Evolutionary conservation across 1,140 invertebrate species (phyloP), one percentile per base, ranked within the genome.

Genomic region (Drosophila mojavensis): DNA sequence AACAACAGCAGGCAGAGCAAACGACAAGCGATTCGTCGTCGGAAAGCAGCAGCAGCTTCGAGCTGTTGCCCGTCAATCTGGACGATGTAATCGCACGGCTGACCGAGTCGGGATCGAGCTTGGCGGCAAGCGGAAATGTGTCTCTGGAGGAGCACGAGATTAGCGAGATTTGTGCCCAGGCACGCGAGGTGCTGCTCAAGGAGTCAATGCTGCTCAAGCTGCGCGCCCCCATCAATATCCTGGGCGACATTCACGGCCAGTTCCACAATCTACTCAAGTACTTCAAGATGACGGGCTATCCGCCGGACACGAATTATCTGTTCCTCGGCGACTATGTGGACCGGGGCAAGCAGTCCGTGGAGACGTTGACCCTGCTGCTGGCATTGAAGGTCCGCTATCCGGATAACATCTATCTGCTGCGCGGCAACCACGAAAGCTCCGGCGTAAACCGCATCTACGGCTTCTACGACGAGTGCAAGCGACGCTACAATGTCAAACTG

Each of bases 251-350:
- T 81, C 99, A 99, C 92, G 99, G 99, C 64, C 97, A 99, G 93
- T 99, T 99, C 93, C 97, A 97, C 91, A 98, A 99, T 93, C 93
- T 99, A 28, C 93, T 99, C 67, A 95, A 98, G 90, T 94, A 99
- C 77, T 99, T 99, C 93, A 98, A 99, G 91, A 99, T 99, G 92
- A 98, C 98, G 63, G 98, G 98, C 10, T 99, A 99, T 93, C 99
- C 99, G 45, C 99, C 99, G 13, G 98, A 99, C 92, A 97, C 98
- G 24, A 99, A 99, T 93, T 99, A 99, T 93, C 94, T 99, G 64
- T 99, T 99, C 93, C 94, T 99, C 60, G 96, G 96, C 11, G 96
- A 97, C 90, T 97, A 97, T 79, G 96, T 97, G 20, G 96, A 97
- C 91, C 94, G 96, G 81, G 96, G 96, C 75, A 97, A 97, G 93